Base-by-base conservation (phyloP, 2,797 vertebrate species). In the Oreochromis mossambicus region DNA sequence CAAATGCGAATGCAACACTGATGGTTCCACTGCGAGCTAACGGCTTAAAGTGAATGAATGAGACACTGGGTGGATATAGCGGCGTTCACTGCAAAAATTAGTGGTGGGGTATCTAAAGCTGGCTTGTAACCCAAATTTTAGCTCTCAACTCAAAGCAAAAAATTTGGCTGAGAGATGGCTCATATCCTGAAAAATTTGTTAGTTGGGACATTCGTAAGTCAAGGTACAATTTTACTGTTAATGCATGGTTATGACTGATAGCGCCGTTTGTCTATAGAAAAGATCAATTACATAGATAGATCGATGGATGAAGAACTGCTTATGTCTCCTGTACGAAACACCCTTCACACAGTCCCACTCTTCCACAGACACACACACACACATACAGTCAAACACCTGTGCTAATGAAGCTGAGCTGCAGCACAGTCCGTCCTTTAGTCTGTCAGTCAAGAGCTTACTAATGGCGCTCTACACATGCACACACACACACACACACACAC, bases 391-490 rank as follows among this genome's bases (percentile, higher is more conserved):
- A 38, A 81, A 87, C 87, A 89, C 84, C 86, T 92, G 87, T 83
- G 81, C 80, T 86, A 88, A 91, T 86, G 88, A 91, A 88, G 85
- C 75, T 2, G 86, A 83, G 82, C 83, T 76, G 83, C 84, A 90
- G 86, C 79, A 84, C 81, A 63, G 17, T 79, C 80, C 55, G 46
- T 90, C 80, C 87, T 88, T 73, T 24, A 88, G 38, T 41, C 82
- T 88, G 82, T 82, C 87, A 90, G 89, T 91, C 91, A 92, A 87
- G 66, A 36, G 61, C 34, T 21, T 78, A 78, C 87, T 89, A 88
- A 91, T 91, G 83, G 84, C 50, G 13, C 19, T 38, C 61, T 5
- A 38, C 58, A 38, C 56, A 66, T 54, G 77, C 38, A 66, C 41
- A 75, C 58, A 9, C 77, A 36, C 15, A 61, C 48, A 56, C 54